Conservation (phyloP, 2,888 invertebrate species). For the Stenodema calcarata region DNA sequence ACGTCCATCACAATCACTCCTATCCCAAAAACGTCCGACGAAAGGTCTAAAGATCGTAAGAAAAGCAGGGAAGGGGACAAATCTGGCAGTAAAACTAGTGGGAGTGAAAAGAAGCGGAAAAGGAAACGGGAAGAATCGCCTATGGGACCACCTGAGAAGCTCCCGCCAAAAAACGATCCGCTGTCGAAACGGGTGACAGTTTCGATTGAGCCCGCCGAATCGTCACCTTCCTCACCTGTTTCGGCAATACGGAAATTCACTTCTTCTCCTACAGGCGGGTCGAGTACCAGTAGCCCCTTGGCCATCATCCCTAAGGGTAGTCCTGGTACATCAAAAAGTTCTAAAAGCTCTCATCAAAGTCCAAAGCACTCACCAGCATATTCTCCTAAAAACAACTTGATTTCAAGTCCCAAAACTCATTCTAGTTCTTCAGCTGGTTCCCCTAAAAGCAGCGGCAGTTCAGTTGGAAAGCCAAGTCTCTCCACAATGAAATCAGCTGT, state of each 20-base stretch:
- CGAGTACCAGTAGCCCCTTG: conserved; percentile 47
- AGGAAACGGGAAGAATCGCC: conserved; percentile 79
- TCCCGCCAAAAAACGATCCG: conserved; percentile 74
- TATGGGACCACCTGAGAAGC: conserved; percentile 84
- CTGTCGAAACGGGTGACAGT: conserved; percentile 75
- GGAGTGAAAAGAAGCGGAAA: conserved; percentile 72
- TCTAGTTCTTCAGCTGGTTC: conserved; percentile 69
- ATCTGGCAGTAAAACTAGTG: conserved; percentile 60
- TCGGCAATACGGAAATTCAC: conserved; percentile 72
- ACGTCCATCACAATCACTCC: conserved; percentile 89
- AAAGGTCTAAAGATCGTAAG: conserved; percentile 56
- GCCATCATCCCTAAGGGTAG: conserved; percentile 54
- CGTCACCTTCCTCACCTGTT: conserved; percentile 70
- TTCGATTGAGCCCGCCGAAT: conserved; percentile 74
- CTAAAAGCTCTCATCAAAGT: conserved; percentile 53
- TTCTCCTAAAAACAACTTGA: conserved; percentile 57
- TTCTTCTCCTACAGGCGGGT: conserved; percentile 71
- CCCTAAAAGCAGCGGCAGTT: conserved; percentile 68
- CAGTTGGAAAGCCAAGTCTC: conserved; percentile 83
- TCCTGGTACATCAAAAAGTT: conserved; percentile 53
- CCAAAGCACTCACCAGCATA: conserved; percentile 57
- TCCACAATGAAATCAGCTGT: conserved; percentile 83
- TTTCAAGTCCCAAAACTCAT: conserved; percentile 54
- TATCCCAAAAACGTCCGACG: conserved; percentile 63
- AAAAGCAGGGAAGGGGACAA: conserved; percentile 64